A percentile compares a stretch with the other conserved stretches of the same genome.
These are phyloP conservation scores for Ailuropoda melanoleuca DNA, from an alignment of 2,113 vertebrate species.

Conservation along the genomic window DNA sequence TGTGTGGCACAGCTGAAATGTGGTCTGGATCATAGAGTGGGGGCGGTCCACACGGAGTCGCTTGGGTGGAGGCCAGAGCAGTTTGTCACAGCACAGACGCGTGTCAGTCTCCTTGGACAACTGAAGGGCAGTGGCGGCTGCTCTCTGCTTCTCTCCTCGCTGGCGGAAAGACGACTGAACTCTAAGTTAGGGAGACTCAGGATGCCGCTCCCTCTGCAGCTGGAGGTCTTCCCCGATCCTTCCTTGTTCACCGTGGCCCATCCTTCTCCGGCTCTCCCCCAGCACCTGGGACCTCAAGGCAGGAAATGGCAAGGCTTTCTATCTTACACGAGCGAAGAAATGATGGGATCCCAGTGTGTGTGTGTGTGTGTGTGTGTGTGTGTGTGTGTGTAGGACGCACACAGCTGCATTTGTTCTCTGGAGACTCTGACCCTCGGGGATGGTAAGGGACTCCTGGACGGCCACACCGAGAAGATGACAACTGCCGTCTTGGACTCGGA, in stretches of 20 bases:
- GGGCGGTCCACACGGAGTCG: no score
- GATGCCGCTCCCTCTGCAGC: no score
- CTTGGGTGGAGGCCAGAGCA: neutral
- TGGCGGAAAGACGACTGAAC: neutral
- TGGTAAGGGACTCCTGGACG: neutral
- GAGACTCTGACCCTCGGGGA: neutral
- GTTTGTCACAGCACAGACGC: neutral
- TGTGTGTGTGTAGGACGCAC: no score
- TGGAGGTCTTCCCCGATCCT: neutral
- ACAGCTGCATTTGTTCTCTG: neutral
- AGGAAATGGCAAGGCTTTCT: no score
- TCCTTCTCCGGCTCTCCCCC: neutral
- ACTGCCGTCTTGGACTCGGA: neutral
- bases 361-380: neutral
- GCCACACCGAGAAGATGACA: neutral
- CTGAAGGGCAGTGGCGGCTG: neutral
- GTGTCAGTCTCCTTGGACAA: neutral
- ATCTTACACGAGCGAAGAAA: neutral
- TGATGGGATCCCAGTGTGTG: no score
- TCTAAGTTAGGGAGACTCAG: rapidly evolving
- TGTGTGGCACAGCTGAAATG: neutral
- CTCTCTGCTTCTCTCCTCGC: neutral
- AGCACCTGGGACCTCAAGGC: neutral
- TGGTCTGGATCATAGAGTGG: neutral
- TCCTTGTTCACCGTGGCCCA: neutral